Conservation (phyloP, 2,113 vertebrate genomes). For the Hippocampus mohnikei region DNA sequence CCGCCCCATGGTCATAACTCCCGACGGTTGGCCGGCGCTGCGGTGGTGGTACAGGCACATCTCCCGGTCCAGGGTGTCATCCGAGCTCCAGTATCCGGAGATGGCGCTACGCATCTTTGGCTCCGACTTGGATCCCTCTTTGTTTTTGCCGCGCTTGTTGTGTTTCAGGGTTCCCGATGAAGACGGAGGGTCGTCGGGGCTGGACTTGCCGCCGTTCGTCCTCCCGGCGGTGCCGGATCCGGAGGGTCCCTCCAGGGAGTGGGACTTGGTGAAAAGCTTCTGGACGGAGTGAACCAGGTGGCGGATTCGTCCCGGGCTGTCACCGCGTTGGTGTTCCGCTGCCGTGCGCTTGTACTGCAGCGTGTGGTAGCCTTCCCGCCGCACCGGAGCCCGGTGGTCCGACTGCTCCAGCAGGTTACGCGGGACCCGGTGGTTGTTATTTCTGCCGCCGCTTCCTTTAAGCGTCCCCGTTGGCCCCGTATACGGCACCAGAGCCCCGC, state of each 20-base stretch:
- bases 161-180: conserved; percentile 69
- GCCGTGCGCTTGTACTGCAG: conserved; percentile 89
- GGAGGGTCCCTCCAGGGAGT: conserved; percentile 80
- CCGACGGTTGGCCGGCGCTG: conserved; percentile 71
- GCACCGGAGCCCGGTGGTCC: conserved; percentile 86
- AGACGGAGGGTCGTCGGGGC: conserved; percentile 70
- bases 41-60: conserved; percentile 73
- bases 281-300: conserved; percentile 95
- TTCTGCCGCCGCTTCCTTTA: conserved; percentile 52
- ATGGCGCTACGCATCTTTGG: conserved; percentile 87
- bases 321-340: conserved; percentile 85
- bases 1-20: conserved; percentile 92
- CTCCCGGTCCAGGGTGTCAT: conserved; percentile 83
- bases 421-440: conserved; percentile 64
- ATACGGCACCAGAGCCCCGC: conserved; percentile 81
- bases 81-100: conserved; percentile 96
- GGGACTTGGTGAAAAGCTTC: conserved; percentile 88
- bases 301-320: conserved; percentile 92
- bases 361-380: conserved; percentile 92
- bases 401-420: conserved; percentile 90
- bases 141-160: conserved; percentile 87
- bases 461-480: conserved; percentile 56
- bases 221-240: conserved; percentile 58
- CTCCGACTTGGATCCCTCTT: conserved; percentile 89
- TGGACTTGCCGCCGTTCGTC: conserved; percentile 64